These are phyloP conservation scores for Venturia canescens DNA, from an alignment of 1,140 invertebrate genomes.

Conservation along the genomic window DNA sequence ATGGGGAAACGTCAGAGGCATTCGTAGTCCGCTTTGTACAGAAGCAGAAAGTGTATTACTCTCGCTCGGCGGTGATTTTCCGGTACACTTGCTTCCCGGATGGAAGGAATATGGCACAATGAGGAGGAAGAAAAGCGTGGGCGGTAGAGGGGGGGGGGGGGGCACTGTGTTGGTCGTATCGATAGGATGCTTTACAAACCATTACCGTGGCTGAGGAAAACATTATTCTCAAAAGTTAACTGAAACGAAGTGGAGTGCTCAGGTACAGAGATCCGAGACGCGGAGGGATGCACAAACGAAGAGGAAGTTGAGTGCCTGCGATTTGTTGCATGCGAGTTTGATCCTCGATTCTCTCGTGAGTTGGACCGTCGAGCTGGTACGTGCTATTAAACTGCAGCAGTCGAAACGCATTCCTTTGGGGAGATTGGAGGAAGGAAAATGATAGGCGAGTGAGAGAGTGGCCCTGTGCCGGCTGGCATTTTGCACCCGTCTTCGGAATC, in stretches of 20 bases:
- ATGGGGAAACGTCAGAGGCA: slow-evolving; percentile 19
- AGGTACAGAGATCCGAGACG: slow-evolving; percentile 24
- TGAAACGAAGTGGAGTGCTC: slow-evolving; percentile 36
- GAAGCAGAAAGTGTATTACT: not conserved
- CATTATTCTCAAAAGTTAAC: slow-evolving; percentile 21
- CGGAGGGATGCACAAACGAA: too few relatives aligned
- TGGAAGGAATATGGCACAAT: slow-evolving; percentile 1
- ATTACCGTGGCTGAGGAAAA: slow-evolving; percentile 22
- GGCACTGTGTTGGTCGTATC: not conserved
- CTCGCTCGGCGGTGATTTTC: not conserved
- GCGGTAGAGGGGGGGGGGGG: not conserved
- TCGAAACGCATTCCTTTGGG: not conserved
- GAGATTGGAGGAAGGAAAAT: not conserved
- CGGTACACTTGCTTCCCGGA: slow-evolving; percentile 10
- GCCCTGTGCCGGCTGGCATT: slow-evolving; percentile 18
- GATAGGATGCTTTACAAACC: slow-evolving; percentile 30
- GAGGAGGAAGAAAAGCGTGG: not conserved
- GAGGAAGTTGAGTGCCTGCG: slow-evolving; percentile 23
- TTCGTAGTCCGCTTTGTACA: not conserved
- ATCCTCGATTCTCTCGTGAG: not conserved
- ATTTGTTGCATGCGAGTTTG: slow-evolving; percentile 22
- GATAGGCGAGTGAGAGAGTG: not conserved
- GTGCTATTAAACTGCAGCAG: slow-evolving; percentile 6
- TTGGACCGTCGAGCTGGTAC: not conserved
- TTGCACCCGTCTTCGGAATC: slow-evolving; percentile 19